Evolutionary conservation across 92 coral and sea anemone genomes (phyloP).

Genomic region (Ricordea florida): DNA sequence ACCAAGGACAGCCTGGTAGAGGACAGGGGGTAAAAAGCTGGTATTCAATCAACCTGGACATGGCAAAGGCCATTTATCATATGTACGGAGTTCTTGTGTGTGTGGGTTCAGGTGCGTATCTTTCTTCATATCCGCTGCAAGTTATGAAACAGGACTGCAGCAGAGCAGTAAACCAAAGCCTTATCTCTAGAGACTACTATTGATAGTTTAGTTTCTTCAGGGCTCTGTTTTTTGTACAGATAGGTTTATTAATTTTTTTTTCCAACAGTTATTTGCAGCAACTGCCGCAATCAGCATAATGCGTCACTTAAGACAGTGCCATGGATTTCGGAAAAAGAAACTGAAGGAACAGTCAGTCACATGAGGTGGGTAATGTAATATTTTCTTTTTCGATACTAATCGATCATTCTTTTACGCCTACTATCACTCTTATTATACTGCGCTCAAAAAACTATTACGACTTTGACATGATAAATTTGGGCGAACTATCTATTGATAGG

Average conservation of each 20-base stretch:
- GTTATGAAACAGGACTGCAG: too few relatives aligned
- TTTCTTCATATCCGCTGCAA: not conserved
- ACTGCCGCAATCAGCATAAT: slow-evolving; percentile 45
- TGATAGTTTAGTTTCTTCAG: not conserved
- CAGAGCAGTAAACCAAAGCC: too few relatives aligned
- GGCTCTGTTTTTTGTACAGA: not conserved
- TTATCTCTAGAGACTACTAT: too few relatives aligned
- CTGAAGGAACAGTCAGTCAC: not conserved
- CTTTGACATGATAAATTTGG: too few relatives aligned
- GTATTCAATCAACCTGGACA: not conserved
- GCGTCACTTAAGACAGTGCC: slow-evolving; percentile 14
- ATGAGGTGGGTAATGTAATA: not conserved
- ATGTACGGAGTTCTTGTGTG: not conserved
- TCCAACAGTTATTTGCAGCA: slow-evolving; percentile 39
- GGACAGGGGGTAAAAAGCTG: not conserved
- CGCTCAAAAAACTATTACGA: too few relatives aligned
- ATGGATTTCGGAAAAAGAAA: not conserved
- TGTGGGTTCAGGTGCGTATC: not conserved
- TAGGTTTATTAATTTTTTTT: not conserved
- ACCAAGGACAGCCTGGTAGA: slow-evolving; percentile 6
- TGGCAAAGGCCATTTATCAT: not conserved
- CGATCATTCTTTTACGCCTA: not conserved
- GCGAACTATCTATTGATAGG: slow-evolving; percentile 21
- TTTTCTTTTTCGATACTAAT: not conserved
- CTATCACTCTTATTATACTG: not conserved